Conservation (phyloP, 2,797 vertebrate species). For the Sebastes reedi region DNA sequence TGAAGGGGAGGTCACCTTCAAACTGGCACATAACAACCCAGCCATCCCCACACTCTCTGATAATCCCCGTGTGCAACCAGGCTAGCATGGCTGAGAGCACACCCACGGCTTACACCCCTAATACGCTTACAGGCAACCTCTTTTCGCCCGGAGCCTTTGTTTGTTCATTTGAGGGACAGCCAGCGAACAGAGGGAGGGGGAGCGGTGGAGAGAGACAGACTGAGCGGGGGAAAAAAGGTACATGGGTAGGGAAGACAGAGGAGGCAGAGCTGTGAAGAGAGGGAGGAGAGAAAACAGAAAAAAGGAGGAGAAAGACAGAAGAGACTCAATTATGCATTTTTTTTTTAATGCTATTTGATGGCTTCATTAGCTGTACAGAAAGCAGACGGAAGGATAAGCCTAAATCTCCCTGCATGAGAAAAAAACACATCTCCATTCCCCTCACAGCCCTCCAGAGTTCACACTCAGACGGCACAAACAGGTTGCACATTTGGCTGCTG, state of each 20-base stretch:
- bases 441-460: conserved; percentile 3
- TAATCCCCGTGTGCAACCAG: conserved; percentile 69
- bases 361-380: conserved; percentile 44
- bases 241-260: not conserved
- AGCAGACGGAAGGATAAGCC: conserved; percentile 16
- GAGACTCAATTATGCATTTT: conserved; percentile 33
- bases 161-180: conserved; percentile 67
- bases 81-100: conserved; percentile 55
- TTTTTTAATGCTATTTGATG: conserved; percentile 13
- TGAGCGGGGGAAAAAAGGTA: not conserved
- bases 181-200: conserved; percentile 35
- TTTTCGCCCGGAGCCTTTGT: conserved; percentile 55
- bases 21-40: conserved; percentile 47
- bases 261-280: conserved; percentile 2
- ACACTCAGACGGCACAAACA: not conserved
- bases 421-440: not conserved
- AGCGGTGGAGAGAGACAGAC: conserved; percentile 6
- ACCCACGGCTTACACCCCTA: conserved; percentile 65
- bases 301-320: not conserved
- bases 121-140: conserved; percentile 66
- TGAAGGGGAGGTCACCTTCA: conserved; percentile 70
- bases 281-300: not conserved
- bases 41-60: conserved; percentile 36
- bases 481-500: not conserved
- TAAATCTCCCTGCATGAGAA: conserved; percentile 17